Evolutionary conservation across 2,113 vertebrate species (phyloP), one percentile per base, ranked within the genome.

Genomic region (Sturnus vulgaris): DNA sequence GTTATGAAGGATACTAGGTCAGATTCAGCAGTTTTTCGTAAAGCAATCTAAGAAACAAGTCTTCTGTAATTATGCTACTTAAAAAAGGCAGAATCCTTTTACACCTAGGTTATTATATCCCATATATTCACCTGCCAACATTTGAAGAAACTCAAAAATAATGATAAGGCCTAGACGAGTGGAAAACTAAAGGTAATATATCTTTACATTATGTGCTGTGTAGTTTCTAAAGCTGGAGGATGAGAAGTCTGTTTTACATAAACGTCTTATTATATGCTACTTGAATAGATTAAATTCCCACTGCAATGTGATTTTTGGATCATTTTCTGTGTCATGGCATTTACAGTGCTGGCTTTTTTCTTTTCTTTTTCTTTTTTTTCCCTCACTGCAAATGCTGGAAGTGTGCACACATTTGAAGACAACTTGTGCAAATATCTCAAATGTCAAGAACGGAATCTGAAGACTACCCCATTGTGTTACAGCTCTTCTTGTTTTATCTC

Each of bases 381-480:
- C 24, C 11, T 70, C 44, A 19, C 25, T 71, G 44, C 31, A 85
- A 86, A 76, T 56, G 20, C 37, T 88, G 50, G 20, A 88, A 80
- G 13, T 1, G 0, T 31, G n/a, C 17, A 79, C 19, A 79, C 27
- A 53, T 52, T 35, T 82, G 66, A 79, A 53, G 27, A 89, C 80
- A 88, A 88, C 39, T 86, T 69, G 59, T 61, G 59, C 31, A 95
- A 95, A 77, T 80, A 82, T 31, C 63, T 95, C 71, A 88, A 80
- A 80, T 73, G 63, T 72, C 71, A 95, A 40, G 27, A 83, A 65
- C 1, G 21, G 33, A 73, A 53, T 82, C n/a, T 27, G 37, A 88
- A 88, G 15, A 25, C 25, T 35, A 40, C 10, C 7, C 40, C 17
- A 7, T 4, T 53, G 40, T 56, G 33, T 52, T 56, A 60, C 1